Evolutionary conservation across 1,140 invertebrate species (phyloP).

Genomic region (Scylla paramamosain): DNA sequence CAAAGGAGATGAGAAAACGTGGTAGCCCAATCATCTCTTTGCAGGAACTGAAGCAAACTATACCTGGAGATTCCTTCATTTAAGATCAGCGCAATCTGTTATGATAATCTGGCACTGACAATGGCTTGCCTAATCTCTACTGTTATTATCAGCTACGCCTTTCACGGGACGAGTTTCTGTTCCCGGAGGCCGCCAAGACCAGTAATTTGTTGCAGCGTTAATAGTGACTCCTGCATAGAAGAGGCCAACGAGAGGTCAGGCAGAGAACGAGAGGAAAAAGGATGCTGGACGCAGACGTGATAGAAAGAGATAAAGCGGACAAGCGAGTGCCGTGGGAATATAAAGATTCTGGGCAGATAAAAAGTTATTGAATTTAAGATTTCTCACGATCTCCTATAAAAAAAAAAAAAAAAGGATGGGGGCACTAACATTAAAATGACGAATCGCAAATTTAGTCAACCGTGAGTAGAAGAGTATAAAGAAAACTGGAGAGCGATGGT

Average conservation of each 20-base stretch:
- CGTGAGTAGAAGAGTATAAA: too few relatives aligned
- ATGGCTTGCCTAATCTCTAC: slow-evolving; percentile 27
- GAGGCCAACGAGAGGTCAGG: not conserved
- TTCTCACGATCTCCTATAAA: too few relatives aligned
- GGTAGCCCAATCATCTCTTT: not conserved
- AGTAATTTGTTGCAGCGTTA: not conserved
- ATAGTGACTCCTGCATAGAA: not conserved
- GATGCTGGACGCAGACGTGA: not conserved
- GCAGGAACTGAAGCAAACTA: too few relatives aligned
- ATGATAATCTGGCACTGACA: slow-evolving; percentile 26
- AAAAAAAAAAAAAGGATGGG: too few relatives aligned
- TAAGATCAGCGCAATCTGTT: slow-evolving; percentile 35
- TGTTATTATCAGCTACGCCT: slow-evolving; percentile 32
- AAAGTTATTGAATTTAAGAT: too few relatives aligned
- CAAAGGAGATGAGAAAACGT: not conserved
- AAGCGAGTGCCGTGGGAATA: too few relatives aligned
- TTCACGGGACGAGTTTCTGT: slow-evolving; percentile 30
- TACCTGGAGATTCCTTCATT: not conserved
- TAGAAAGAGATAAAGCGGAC: not conserved
- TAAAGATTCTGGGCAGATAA: too few relatives aligned
- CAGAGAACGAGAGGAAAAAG: not conserved
- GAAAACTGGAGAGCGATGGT: too few relatives aligned
- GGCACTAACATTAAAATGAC: too few relatives aligned
- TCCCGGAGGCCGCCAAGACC: not conserved
- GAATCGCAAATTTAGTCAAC: too few relatives aligned